These are phyloP conservation scores for Eupithecia exiguata DNA, from an alignment of 2,888 invertebrate genomes.

Conservation along the genomic window DNA sequence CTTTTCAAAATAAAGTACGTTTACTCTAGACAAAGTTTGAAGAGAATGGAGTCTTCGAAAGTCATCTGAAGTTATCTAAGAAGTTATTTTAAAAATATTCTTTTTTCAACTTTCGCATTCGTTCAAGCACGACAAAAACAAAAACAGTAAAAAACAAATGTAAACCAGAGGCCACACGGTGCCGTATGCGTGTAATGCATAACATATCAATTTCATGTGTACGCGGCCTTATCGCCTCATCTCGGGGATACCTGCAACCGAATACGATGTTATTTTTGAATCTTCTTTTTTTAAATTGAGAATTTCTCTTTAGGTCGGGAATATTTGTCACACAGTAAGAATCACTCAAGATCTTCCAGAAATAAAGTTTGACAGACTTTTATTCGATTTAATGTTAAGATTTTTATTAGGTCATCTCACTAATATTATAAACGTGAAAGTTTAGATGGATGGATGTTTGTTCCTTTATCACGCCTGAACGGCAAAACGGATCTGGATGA, in stretches of 20 bases:
- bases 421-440: too few species aligned
- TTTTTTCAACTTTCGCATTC: slow-evolving; percentile 12
- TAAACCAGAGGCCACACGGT: slow-evolving; percentile 20
- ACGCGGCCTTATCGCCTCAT: slow-evolving; percentile 40
- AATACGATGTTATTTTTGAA: slow-evolving; percentile 20
- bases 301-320: slow-evolving; percentile 8
- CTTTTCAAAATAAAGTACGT: not conserved
- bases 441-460: too few species aligned
- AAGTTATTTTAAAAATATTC: not conserved
- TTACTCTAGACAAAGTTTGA: not conserved
- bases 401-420: too few species aligned
- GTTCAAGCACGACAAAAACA: slow-evolving; percentile 36
- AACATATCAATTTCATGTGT: slow-evolving; percentile 41
- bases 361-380: slow-evolving; percentile 1
- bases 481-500: too few species aligned
- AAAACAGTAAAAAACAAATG: slow-evolving; percentile 44
- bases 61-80: not conserved
- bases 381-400: not conserved
- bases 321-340: slow-evolving; percentile 10
- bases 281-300: slow-evolving; percentile 6
- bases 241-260: slow-evolving; percentile 29
- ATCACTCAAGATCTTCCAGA: slow-evolving; percentile 7
- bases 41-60: not conserved
- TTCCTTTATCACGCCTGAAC: too few species aligned
- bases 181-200: slow-evolving; percentile 35